Conservation (phyloP, 2,888 invertebrate genomes). For the Apodemia hepburni region DNA sequence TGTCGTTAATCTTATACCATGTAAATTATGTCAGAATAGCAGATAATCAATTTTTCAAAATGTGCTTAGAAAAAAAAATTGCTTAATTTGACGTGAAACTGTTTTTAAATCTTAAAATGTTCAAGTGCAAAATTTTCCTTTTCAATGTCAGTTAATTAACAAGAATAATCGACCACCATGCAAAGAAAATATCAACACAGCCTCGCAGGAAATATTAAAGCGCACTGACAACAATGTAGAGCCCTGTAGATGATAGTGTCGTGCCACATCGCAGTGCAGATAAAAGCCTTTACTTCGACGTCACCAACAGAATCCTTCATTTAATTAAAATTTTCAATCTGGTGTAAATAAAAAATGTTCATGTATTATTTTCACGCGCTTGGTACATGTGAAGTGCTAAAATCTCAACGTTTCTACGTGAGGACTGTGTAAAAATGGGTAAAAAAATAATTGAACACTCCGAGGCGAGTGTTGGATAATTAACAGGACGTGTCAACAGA, state of each 20-base stretch:
- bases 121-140: neutral
- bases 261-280: slow-evolving; percentile 39
- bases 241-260: slow-evolving; percentile 38
- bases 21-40: no score
- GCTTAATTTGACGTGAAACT: no score
- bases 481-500: slow-evolving; percentile 64
- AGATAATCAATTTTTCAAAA: no score
- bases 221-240: slow-evolving; percentile 39
- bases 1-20: no score
- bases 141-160: slow-evolving; percentile 9
- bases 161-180: slow-evolving; percentile 2
- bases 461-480: slow-evolving; percentile 73
- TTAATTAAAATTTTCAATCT: slow-evolving; percentile 68
- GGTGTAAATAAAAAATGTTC: slow-evolving; percentile 51
- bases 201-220: slow-evolving; percentile 12
- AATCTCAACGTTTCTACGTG: slow-evolving; percentile 75
- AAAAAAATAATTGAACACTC: slow-evolving; percentile 76
- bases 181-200: slow-evolving; percentile 10
- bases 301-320: slow-evolving; percentile 58
- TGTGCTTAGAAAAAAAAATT: no score
- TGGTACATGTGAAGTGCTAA: slow-evolving; percentile 75
- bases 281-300: slow-evolving; percentile 38
- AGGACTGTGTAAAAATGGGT: slow-evolving; percentile 64
- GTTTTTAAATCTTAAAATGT: neutral
- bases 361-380: slow-evolving; percentile 63